A percentile compares a stretch with the other conserved stretches of the same genome.
Evolutionary conservation across 2,888 invertebrate species (phyloP).

Genomic region (Ceriagrion tenellum): DNA sequence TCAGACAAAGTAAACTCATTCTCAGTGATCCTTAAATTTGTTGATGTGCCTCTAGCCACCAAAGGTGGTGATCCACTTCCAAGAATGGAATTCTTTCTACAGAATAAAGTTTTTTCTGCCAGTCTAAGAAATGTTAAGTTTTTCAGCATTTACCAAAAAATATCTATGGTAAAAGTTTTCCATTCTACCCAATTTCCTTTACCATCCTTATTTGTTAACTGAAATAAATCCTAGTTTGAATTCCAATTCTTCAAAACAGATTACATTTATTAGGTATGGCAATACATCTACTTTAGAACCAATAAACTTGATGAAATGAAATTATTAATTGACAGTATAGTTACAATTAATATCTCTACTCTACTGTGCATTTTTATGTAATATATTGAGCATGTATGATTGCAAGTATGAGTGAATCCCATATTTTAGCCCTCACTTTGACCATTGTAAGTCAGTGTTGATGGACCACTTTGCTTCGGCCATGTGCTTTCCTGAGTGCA

Average conservation of each 20-base stretch:
- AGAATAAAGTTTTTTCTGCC: neutral
- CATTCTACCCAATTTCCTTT: neutral
- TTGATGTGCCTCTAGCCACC: neutral
- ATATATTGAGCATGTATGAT: constrained; percentile 57
- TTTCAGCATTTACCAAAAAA: constrained; percentile 55
- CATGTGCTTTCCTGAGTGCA: constrained; percentile 51
- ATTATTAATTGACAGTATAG: constrained; percentile 46
- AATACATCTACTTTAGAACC: constrained; percentile 28
- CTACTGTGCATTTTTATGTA: constrained; percentile 57
- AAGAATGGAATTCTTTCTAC: neutral
- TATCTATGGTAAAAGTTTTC: constrained; percentile 14
- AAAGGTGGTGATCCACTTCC: neutral
- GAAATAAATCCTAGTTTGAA: constrained; percentile 46
- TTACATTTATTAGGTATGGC: neutral
- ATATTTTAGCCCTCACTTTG: constrained; percentile 57
- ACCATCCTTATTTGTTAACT: neutral
- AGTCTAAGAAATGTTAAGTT: constrained; percentile 8
- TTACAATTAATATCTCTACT: constrained; percentile 49
- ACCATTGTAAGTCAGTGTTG: constrained; percentile 55
- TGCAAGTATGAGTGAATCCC: constrained; percentile 55
- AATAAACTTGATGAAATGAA: constrained; percentile 28
- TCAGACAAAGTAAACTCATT: neutral
- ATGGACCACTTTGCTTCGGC: constrained; percentile 40
- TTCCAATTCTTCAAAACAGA: constrained; percentile 19
- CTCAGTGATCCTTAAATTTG: neutral